Evolutionary conservation across 37 sponge, comb jelly and placozoan genomes (phyloP).

Genomic region (Lycopodina hypogea): DNA sequence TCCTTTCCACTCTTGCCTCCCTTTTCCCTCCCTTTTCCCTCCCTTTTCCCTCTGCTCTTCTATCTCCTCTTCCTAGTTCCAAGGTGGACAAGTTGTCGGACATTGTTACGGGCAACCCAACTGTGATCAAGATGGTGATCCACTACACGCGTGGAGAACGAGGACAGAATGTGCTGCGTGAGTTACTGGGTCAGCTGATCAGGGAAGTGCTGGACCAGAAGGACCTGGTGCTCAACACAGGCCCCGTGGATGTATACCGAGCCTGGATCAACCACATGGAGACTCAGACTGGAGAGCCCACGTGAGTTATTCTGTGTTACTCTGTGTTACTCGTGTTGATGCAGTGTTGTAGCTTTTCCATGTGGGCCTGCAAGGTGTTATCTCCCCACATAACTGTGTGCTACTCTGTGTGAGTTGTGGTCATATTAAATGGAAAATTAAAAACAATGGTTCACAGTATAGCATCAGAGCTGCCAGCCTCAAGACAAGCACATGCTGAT

Average conservation of each 20-base stretch:
- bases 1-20: not conserved
- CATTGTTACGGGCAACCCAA: constrained; percentile 93
- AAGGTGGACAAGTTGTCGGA: constrained; percentile 92
- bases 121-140: constrained; percentile 97
- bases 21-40: not conserved
- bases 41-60: not conserved
- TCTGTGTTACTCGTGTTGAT: constrained; percentile 13
- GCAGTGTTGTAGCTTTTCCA: not conserved
- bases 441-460: too few relatives aligned
- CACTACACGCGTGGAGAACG: constrained; percentile 80
- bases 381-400: too few relatives aligned
- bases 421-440: too few relatives aligned
- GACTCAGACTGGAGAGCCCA: constrained; percentile 89
- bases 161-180: constrained; percentile 68
- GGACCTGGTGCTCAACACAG: constrained; percentile 74
- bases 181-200: constrained; percentile 85
- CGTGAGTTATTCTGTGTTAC: constrained; percentile 47
- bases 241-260: constrained; percentile 95
- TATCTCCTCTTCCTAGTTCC: constrained; percentile 18
- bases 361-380: too few relatives aligned
- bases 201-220: constrained; percentile 72
- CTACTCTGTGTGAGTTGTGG: too few relatives aligned
- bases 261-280: constrained; percentile 98
- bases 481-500: too few relatives aligned
- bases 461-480: too few relatives aligned